Conservation (phyloP, 2,888 invertebrate genomes). For the Yponomeuta sedellus region DNA sequence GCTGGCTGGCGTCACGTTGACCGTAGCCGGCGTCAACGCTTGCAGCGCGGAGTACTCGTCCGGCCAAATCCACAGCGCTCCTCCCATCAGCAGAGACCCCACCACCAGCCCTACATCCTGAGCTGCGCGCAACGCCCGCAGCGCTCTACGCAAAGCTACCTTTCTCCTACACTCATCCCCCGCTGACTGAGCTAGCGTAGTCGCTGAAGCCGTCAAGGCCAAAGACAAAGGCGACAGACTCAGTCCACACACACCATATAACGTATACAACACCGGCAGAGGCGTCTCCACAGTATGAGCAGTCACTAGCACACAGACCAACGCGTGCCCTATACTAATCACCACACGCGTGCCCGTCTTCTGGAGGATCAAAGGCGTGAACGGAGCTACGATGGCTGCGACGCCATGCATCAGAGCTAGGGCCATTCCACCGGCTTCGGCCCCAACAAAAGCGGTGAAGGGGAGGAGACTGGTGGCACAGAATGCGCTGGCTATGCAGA, state of each 20-base stretch:
- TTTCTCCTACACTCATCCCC: conserved; percentile 60
- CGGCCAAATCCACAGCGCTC: conserved; percentile 68
- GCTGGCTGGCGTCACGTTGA: conserved; percentile 51
- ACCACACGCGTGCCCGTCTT: conserved; percentile 56
- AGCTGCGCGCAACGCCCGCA: conserved; percentile 61
- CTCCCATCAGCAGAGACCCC: conserved; percentile 59
- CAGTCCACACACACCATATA: conserved; percentile 72
- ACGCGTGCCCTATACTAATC: conserved; percentile 67
- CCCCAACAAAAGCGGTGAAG: conserved; percentile 66
- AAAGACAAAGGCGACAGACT: conserved; percentile 76
- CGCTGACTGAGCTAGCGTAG: conserved; percentile 74
- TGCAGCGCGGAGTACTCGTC: conserved; percentile 57
- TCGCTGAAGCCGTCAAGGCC: conserved; percentile 74
- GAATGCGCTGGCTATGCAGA: conserved; percentile 77
- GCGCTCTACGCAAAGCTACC: conserved; percentile 54
- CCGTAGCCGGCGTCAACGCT: conserved; percentile 54
- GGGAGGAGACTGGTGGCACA: conserved; percentile 81
- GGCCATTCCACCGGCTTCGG: conserved; percentile 78
- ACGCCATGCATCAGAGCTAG: conserved; percentile 78
- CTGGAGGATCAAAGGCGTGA: conserved; percentile 61
- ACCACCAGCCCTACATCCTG: conserved; percentile 64
- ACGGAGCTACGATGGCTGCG: conserved; percentile 75
- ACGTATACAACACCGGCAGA: conserved; percentile 47
- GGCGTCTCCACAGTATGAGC: conserved; percentile 72
- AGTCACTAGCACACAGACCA: conserved; percentile 76